Evolutionary conservation across 1,140 invertebrate species (phyloP).

Genomic region (Zeugodacus cucurbitae): DNA sequence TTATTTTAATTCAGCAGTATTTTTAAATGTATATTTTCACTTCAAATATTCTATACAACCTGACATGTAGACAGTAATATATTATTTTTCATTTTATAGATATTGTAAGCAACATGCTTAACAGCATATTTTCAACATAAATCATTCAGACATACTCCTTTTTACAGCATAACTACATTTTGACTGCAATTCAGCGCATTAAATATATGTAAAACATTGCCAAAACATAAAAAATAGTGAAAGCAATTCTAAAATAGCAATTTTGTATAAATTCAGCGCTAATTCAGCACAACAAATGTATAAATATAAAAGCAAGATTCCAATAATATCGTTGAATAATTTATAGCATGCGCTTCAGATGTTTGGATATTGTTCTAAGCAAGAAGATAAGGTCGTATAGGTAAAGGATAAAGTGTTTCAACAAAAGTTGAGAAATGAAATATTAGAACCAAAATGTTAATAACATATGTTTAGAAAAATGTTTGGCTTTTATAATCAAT

Average conservation of each 20-base stretch:
- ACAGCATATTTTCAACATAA: not conserved
- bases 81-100: not conserved
- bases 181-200: not conserved
- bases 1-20: too few relatives aligned
- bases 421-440: not conserved
- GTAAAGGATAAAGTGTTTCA: not conserved
- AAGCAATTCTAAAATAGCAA: not conserved
- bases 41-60: not conserved
- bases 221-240: not conserved
- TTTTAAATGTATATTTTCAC: too few relatives aligned
- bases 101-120: not conserved
- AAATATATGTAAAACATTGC: not conserved
- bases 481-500: conserved; percentile 47
- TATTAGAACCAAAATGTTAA: not conserved
- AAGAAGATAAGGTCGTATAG: not conserved
- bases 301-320: not conserved
- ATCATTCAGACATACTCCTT: not conserved
- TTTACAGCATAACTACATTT: not conserved
- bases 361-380: not conserved
- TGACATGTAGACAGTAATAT: not conserved
- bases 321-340: not conserved
- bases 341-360: not conserved
- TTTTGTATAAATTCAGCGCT: not conserved
- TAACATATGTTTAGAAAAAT: not conserved
- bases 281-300: not conserved